A percentile compares a stretch with the other conserved stretches of the same genome.
phyloP scores from a whole-genome alignment of 2,113 vertebrate genomes.

The Nestor notabilis region DNA sequence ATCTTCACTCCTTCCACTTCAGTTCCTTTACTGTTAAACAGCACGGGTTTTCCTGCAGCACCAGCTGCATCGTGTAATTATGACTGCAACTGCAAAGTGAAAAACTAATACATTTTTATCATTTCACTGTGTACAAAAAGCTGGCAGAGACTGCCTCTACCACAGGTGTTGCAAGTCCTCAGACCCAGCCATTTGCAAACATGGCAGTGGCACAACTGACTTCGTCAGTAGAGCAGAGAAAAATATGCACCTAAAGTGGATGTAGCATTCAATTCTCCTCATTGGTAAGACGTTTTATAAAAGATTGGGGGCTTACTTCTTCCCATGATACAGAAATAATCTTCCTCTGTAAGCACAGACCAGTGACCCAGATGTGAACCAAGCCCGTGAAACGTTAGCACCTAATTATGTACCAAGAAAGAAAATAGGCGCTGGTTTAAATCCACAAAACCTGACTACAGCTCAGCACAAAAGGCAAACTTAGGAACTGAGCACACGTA shows the following conservation, averaged over 20 bases:
- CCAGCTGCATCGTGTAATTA: slow-evolving; percentile 31
- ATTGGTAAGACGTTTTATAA: not conserved
- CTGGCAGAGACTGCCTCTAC: slow-evolving; percentile 13
- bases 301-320: not conserved
- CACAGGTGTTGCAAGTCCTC: slow-evolving; percentile 40
- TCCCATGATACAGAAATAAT: not conserved
- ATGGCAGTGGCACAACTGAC: not conserved
- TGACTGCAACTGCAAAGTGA: slow-evolving; percentile 1
- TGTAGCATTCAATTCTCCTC: not conserved
- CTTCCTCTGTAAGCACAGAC: not conserved
- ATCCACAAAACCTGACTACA: not conserved
- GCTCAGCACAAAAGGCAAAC: not conserved
- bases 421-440: not conserved
- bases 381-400: not conserved
- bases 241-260: slow-evolving; percentile 15
- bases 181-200: not conserved
- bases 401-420: slow-evolving; percentile 9
- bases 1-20: not conserved
- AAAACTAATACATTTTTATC: slow-evolving; percentile 42
- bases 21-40: not conserved
- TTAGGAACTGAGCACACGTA: not conserved
- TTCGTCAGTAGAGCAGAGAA: slow-evolving; percentile 4
- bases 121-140: not conserved
- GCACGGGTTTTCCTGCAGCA: not conserved
- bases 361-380: slow-evolving; percentile 20